Conservation (phyloP, 2,113 vertebrate genomes). For the Peromyscus polionotus region DNA sequence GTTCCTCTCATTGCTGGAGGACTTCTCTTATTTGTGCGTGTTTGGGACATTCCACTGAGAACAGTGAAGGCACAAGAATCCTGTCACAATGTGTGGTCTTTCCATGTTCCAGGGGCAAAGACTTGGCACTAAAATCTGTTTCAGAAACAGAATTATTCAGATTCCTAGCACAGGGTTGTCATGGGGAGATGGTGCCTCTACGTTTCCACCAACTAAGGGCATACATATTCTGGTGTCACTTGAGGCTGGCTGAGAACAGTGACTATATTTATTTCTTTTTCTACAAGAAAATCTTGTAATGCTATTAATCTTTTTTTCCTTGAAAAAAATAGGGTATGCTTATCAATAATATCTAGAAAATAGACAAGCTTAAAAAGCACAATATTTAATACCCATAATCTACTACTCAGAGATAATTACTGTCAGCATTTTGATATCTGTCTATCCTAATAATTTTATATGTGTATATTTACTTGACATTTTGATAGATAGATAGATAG, state of each 20-base stretch:
- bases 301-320: not conserved
- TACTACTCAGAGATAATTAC: conserved; percentile 21
- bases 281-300: not conserved
- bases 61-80: not conserved
- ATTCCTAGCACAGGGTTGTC: not conserved
- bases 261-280: not conserved
- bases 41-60: not conserved
- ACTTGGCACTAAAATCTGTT: not conserved
- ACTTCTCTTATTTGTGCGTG: no score
- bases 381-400: conserved; percentile 9
- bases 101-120: not conserved
- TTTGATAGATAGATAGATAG: not conserved
- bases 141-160: not conserved
- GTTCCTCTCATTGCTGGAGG: not conserved
- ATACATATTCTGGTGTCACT: not conserved
- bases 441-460: not conserved
- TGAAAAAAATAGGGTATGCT: not conserved
- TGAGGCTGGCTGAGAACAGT: not conserved
- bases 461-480: not conserved
- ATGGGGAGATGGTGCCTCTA: not conserved
- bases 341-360: conserved; percentile 40
- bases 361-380: not conserved
- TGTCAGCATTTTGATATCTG: conserved; percentile 19
- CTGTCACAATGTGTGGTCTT: not conserved
- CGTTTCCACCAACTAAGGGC: not conserved